A percentile compares a stretch with the other conserved stretches of the same genome.
phyloP scores from a whole-genome alignment of 2,888 invertebrate species.

The Malacosoma neustria region DNA sequence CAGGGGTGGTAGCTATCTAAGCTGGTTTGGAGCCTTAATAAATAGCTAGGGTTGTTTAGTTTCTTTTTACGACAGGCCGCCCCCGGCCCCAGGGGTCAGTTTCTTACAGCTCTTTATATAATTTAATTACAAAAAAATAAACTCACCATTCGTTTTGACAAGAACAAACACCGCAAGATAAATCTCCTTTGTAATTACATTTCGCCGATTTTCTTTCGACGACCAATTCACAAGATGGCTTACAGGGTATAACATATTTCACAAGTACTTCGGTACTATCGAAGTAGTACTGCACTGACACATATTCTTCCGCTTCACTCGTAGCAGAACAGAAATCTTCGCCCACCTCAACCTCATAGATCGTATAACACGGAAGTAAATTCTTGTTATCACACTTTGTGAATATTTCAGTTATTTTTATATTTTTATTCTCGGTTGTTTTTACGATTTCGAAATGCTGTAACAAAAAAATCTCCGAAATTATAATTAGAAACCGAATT shows the following conservation, averaged over 20 bases:
- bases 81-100: too few species aligned
- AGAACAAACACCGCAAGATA: conserved; percentile 39
- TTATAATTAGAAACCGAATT: too few species aligned
- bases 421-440: background rate
- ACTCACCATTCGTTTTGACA: conserved; percentile 45
- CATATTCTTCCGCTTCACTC: background rate
- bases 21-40: too few species aligned
- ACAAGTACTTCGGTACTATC: background rate
- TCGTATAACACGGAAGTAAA: background rate
- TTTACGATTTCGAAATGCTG: background rate
- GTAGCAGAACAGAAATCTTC: background rate
- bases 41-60: too few species aligned
- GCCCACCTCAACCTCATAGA: background rate
- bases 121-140: too few species aligned
- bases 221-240: background rate
- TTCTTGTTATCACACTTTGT: background rate
- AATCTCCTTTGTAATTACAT: conserved; percentile 60
- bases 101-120: too few species aligned
- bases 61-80: too few species aligned
- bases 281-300: background rate
- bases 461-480: background rate
- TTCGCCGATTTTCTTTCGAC: conserved; percentile 40
- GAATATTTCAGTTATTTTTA: background rate
- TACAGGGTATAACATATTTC: background rate
- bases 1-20: too few species aligned